Evolutionary conservation across 2,888 invertebrate genomes (phyloP).

Genomic region (Cenopis cana): DNA sequence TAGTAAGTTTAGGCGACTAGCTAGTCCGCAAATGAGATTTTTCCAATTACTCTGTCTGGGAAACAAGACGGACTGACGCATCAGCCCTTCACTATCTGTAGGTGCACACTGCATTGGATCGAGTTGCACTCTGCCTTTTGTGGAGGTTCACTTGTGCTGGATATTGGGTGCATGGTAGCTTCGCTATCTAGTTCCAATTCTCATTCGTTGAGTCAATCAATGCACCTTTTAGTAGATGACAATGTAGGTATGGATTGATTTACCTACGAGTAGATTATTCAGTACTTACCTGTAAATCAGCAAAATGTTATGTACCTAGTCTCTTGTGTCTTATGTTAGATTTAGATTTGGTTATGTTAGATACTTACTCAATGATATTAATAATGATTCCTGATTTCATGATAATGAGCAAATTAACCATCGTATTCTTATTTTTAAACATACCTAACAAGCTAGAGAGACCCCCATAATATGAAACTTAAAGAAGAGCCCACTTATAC

Average conservation of each 20-base stretch:
- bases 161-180: conserved; percentile 26
- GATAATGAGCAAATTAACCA: neutral
- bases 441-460: neutral
- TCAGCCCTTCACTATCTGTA: conserved; percentile 40
- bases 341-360: too few relatives aligned
- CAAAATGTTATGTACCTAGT: too few relatives aligned
- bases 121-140: conserved; percentile 24
- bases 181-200: conserved; percentile 11
- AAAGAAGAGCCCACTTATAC: conserved; percentile 4
- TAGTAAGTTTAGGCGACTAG: conserved; percentile 40
- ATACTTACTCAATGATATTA: too few relatives aligned
- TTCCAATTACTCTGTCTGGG: conserved; percentile 70
- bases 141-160: neutral
- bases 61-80: conserved; percentile 38
- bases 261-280: too few relatives aligned
- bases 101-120: conserved; percentile 25
- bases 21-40: conserved; percentile 65
- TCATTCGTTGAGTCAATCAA: conserved; percentile 4
- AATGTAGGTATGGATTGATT: neutral
- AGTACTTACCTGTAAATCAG: too few relatives aligned
- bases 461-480: conserved; percentile 1
- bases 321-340: too few relatives aligned
- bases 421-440: neutral
- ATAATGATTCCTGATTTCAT: too few relatives aligned
- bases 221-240: neutral